These are phyloP conservation scores for Arnoldichthys spilopterus DNA, from an alignment of 2,797 vertebrate species.

Conservation along the genomic window DNA sequence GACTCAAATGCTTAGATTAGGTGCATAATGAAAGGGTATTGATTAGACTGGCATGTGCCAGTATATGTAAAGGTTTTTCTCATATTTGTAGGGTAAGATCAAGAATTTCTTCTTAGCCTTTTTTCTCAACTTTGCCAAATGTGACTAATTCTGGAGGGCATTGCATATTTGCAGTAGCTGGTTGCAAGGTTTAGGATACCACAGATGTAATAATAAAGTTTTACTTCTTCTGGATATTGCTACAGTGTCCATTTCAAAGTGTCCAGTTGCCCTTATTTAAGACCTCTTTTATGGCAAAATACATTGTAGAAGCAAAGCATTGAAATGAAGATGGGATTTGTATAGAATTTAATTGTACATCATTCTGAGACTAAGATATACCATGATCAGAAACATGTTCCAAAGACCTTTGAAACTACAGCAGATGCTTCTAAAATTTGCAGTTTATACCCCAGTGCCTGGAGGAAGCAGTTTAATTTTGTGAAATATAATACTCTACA, in stretches of 20 bases:
- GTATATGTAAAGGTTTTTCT: too few species aligned
- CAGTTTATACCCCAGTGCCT: neutral
- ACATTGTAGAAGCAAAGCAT: neutral
- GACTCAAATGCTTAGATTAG: too few species aligned
- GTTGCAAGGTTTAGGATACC: neutral
- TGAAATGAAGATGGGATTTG: too few species aligned
- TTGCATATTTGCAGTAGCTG: too few species aligned
- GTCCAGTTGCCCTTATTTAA: neutral
- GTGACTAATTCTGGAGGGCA: too few species aligned
- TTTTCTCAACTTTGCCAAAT: too few species aligned
- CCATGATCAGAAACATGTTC: neutral
- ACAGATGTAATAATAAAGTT: conserved; percentile 51
- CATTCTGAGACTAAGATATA: neutral
- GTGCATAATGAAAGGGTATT: too few species aligned
- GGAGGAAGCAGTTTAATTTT: conserved; percentile 33
- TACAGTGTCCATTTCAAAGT: neutral
- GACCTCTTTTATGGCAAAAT: neutral
- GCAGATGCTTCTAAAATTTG: neutral
- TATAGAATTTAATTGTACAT: neutral
- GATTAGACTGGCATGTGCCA: too few species aligned
- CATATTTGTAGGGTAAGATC: too few species aligned
- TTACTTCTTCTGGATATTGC: conserved; percentile 70
- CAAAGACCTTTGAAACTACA: neutral
- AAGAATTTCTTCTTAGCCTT: too few species aligned
- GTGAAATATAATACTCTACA: conserved; percentile 31